Evolutionary conservation across 2,797 vertebrate genomes (phyloP).

Genomic region (Schizopygopsis pylzovi): DNA sequence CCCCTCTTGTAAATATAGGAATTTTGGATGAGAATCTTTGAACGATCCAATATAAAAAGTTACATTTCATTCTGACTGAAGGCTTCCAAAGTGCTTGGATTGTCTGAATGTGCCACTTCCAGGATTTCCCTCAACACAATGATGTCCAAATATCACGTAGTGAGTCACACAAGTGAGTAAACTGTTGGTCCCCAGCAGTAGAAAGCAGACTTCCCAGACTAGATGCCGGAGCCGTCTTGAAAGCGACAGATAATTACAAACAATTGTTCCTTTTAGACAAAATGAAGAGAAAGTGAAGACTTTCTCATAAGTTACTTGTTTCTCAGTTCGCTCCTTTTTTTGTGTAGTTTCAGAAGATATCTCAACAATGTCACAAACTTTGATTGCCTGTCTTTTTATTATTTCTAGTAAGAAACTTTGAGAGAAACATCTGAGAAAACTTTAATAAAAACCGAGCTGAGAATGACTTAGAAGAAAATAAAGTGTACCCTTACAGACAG

Average conservation of each 20-base stretch:
- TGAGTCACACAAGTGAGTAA: constrained; percentile 15
- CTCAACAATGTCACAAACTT: not conserved
- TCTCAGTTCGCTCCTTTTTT: not conserved
- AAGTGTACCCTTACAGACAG: not conserved
- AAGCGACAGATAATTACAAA: not conserved
- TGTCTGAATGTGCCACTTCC: constrained; percentile 1
- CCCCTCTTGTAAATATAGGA: not conserved
- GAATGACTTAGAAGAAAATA: not conserved
- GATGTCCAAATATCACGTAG: not conserved
- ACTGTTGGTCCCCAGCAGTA: not conserved
- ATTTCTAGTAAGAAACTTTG: not conserved
- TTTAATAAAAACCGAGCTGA: not conserved
- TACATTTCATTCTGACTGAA: not conserved
- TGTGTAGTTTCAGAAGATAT: not conserved
- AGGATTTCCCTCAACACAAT: constrained; percentile 1
- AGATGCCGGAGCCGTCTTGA: not conserved
- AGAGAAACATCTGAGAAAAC: not conserved
- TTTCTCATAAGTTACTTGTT: not conserved
- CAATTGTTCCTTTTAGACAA: not conserved
- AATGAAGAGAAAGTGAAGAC: not conserved
- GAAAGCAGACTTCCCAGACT: not conserved
- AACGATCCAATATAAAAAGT: not conserved
- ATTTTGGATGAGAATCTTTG: not conserved
- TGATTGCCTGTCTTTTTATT: not conserved
- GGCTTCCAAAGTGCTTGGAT: not conserved